Evolutionary conservation across 2,113 vertebrate species (phyloP), one percentile per base, ranked within the genome.

Genomic region (Paedocypris sp.): DNA sequence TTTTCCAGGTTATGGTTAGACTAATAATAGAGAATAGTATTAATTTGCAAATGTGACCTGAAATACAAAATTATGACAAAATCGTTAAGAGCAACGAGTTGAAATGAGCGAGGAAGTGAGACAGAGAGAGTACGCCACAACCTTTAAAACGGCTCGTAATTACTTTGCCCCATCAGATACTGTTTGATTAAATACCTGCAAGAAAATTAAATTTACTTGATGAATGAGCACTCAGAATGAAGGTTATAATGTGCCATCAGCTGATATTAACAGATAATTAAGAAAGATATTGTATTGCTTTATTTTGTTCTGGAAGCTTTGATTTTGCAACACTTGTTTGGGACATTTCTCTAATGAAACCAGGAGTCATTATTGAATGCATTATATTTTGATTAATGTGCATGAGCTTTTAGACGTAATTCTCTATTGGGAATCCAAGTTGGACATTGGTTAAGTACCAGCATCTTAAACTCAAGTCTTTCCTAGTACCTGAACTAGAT

Each of bases 191-290:
- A 94, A 91, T 89, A 90, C 89, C 87, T 88, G 81, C 79, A 77
- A 85, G 83, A 85, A 88, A 91, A 91, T 91, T 88, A 85, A 88
- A 90, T 94, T 89, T 88, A 81, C 57, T 77, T 93, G 91, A 91
- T 91, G 84, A 89, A 92, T 92, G 87, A 81, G 59, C 71, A 58
- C 68, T 73, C 81, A 71, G 78, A 79, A 82, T 82, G 85, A 87
- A 89, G 88, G 86, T 90, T 86, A 88, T 83, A 81, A 83, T 80
- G 75, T 86, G 83, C 84, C 80, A 86, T 86, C 84, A 82, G 80
- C 85, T 85, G 86, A 89, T 89, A 88, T 84, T 73, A 83, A 75
- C 79, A 73, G 85, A 83, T 85, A 87, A 88, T 74, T 86, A 81
- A 79, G 78, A 80, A 82, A 86, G 87, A 89, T 89, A 86, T 83